Base-by-base conservation (phyloP, 1,140 invertebrate species). In the Drosophila triauraria region DNA sequence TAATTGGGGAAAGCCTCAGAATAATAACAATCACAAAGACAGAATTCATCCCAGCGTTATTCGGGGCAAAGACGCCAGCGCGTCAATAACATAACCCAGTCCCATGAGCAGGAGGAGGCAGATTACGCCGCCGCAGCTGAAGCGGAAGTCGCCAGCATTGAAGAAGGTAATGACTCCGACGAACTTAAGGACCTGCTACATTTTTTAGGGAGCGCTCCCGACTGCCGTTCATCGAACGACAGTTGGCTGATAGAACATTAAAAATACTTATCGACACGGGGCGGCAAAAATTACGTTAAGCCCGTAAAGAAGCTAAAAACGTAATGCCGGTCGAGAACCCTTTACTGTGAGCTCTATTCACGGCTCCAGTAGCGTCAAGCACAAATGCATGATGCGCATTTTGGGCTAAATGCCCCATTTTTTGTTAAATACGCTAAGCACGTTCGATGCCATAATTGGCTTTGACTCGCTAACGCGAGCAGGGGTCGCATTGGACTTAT, bases 181-280 rank as follows among this genome's bases (percentile, higher is more conserved):
- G 23, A 32, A 7, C n/a, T 20, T 15, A 46, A 59, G 8, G 17
- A 59, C 17, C 43, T 59, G 2, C 30, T 59, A 4, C 15, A 59
- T 46, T 59, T 46, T 59, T 59, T 46, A 46, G 27, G 43, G 27
- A 38, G 8, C 38, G 38, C 30, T 53, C 20, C 20, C 44, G 44
- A 47, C 44, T 47, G 44, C 44, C 44, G 44, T 47, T 47, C 20
- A 17, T 47, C 44, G 44, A 47, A 9, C 44, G 44, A 47, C 44
- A 44, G 43, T 44, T 44, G 43, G n/a, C 6, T 44, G 43, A 20
- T 20, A 44, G 9, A 44, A 44, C n/a, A n/a, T n/a, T 44, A 53
- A 53, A 53, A 53, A 30, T 53, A 25, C 35, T 58, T 10, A 58
- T 58, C 13, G 48, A 58, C 17, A 58, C 54, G 54, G 54, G 54